Evolutionary conservation across 2,113 vertebrate genomes (phyloP).

Genomic region (Cacatua alba): DNA sequence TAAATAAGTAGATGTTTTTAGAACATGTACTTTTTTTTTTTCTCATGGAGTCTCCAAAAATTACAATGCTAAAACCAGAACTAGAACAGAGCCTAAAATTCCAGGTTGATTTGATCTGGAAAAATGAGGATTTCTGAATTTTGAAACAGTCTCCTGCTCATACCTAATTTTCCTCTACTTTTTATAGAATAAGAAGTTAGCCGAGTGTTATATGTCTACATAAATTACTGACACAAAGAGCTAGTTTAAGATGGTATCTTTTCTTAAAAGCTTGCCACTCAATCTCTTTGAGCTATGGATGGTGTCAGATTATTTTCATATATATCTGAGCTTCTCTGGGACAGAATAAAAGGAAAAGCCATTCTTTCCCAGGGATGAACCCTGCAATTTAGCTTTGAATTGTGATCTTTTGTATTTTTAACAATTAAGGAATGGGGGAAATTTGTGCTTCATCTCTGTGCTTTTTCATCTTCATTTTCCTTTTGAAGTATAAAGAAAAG

Average conservation of each 20-base stretch:
- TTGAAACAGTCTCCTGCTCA: neutral
- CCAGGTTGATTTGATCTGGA: neutral
- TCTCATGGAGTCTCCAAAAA: neutral
- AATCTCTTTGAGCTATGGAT: neutral
- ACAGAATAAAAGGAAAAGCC: neutral
- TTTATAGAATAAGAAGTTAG: neutral
- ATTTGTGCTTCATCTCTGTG: neutral
- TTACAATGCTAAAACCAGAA: neutral
- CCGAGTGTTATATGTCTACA: neutral
- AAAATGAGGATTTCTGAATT: neutral
- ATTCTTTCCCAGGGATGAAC: neutral
- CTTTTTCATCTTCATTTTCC: neutral
- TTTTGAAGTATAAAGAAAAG: neutral
- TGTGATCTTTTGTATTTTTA: neutral
- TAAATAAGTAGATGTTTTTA: neutral
- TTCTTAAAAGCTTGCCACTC: neutral
- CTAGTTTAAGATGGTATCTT: neutral
- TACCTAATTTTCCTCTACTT: neutral
- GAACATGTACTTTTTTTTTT: neutral
- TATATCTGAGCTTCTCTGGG: neutral
- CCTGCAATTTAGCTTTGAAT: neutral
- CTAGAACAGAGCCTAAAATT: neutral
- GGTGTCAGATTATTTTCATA: neutral
- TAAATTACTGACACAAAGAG: neutral
- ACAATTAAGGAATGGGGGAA: neutral